A percentile compares a stretch with the other conserved stretches of the same genome.
phyloP scores from a whole-genome alignment of 2,113 vertebrate genomes.

The Trochalopteron elliotii region DNA sequence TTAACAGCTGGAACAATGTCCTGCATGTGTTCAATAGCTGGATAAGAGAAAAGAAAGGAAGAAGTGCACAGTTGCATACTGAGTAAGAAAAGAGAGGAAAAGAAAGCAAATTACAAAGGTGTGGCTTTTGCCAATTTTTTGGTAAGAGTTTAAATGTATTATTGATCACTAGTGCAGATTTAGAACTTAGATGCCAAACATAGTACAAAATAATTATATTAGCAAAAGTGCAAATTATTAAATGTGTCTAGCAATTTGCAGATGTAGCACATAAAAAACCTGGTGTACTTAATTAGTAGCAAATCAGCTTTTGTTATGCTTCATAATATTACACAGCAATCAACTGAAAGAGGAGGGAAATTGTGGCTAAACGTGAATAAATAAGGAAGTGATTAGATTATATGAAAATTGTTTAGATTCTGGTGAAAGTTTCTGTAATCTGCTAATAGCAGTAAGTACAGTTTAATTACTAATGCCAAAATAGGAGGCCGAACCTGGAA shows the following conservation, averaged over 20 bases:
- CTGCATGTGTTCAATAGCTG: neutral
- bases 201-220: neutral
- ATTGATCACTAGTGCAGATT: neutral
- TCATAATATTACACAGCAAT: conserved; percentile 14
- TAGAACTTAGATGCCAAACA: neutral
- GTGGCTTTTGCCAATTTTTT: neutral
- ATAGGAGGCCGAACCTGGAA: neutral
- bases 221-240: neutral
- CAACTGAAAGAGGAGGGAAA: neutral
- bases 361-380: conserved; percentile 44
- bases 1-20: neutral
- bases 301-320: conserved; percentile 15
- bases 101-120: neutral
- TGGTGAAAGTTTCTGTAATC: conserved; percentile 48
- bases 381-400: conserved; percentile 37
- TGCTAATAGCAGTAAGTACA: conserved; percentile 27
- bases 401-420: conserved; percentile 47
- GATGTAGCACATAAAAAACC: neutral
- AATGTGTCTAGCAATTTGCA: neutral
- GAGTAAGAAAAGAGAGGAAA: neutral
- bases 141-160: neutral
- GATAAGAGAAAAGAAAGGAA: neutral
- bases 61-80: neutral
- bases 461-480: conserved; percentile 56
- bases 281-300: neutral